Evolutionary conservation across 2,888 invertebrate species (phyloP).

Genomic region (Amiota communis): DNA sequence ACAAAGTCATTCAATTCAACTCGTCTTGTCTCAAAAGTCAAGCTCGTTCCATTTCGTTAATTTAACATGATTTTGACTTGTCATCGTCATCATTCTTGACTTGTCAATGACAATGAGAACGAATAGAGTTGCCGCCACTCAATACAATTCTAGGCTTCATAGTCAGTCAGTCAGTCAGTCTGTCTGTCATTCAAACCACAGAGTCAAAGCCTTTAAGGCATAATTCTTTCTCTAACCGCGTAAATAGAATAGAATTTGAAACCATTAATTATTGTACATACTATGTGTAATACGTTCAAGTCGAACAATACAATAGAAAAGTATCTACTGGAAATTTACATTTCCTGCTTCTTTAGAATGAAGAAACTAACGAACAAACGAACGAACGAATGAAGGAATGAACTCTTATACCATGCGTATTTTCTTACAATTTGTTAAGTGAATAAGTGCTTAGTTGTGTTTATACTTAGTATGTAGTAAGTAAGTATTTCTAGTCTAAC

Average conservation of each 20-base stretch:
- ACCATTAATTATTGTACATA: conserved; percentile 28
- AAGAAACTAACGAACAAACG: not conserved
- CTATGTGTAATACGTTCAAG: no score
- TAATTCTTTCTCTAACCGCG: not conserved
- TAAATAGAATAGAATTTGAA: conserved; percentile 14
- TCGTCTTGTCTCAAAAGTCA: conserved; percentile 10
- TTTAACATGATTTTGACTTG: conserved; percentile 66
- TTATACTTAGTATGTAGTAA: not conserved
- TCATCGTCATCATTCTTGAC: conserved; percentile 44
- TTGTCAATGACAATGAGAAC: conserved; percentile 49
- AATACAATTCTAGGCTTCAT: no score
- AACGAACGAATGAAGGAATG: not conserved
- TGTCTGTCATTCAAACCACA: no score
- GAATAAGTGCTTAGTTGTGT: conserved; percentile 1
- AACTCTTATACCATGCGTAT: not conserved
- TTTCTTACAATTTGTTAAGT: conserved; percentile 25
- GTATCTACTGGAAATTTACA: conserved; percentile 21
- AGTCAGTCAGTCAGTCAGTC: no score
- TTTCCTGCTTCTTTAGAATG: conserved; percentile 27
- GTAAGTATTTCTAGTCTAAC: conserved; percentile 14
- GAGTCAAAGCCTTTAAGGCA: not conserved
- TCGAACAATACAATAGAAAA: conserved; percentile 14
- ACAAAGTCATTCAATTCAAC: conserved; percentile 8
- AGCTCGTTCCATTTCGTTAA: conserved; percentile 62
- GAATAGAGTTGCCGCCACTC: not conserved